Evolutionary conservation across 2,888 invertebrate genomes (phyloP).

Genomic region (Panopea generosa): DNA sequence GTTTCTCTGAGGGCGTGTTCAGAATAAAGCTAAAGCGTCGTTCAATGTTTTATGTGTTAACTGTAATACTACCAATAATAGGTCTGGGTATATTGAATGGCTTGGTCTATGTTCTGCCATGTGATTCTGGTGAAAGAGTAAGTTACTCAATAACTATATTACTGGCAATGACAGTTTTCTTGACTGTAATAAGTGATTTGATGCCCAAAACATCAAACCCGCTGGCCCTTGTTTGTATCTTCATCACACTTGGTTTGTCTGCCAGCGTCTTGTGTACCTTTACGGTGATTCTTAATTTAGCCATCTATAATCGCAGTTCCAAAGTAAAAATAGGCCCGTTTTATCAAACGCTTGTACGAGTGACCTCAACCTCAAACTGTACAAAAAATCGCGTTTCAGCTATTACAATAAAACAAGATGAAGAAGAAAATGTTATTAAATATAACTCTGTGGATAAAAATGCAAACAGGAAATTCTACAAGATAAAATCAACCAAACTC

Average conservation of each 20-base stretch:
- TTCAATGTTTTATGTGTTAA: slow-evolving; percentile 7
- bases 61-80: slow-evolving; percentile 9
- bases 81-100: slow-evolving; percentile 3
- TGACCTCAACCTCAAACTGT: neutral
- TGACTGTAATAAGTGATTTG: slow-evolving; percentile 15
- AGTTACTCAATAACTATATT: slow-evolving; percentile 23
- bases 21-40: slow-evolving; percentile 4
- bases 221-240: slow-evolving; percentile 5
- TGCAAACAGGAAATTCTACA: neutral
- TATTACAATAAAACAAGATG: neutral
- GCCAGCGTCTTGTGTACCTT: neutral
- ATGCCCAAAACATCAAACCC: slow-evolving; percentile 27
- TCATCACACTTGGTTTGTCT: neutral
- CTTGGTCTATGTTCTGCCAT: slow-evolving; percentile 20
- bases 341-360: neutral
- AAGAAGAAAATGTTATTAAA: neutral
- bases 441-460: neutral
- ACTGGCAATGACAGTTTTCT: slow-evolving; percentile 21
- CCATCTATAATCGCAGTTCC: slow-evolving; percentile 4
- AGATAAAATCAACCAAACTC: neutral
- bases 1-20: neutral
- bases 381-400: neutral
- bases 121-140: slow-evolving; percentile 26
- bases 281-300: slow-evolving; percentile 12
- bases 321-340: neutral